Base-by-base conservation (phyloP, 2,888 invertebrate genomes). In the Folsomia manolachei region DNA sequence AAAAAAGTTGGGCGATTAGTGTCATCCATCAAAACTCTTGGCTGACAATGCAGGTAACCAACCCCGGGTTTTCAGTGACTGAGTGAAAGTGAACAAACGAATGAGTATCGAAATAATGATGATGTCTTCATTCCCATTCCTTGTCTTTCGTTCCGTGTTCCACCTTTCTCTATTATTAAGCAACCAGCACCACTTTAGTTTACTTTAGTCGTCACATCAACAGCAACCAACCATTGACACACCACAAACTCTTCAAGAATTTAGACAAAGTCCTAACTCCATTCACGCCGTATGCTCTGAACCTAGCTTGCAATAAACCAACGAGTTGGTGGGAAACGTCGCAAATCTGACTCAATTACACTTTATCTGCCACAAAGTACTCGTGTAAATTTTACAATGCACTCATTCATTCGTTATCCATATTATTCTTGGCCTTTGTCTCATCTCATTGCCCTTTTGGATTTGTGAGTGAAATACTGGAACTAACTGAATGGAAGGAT, bases 21-120 rank as follows among this genome's bases (percentile, higher is more conserved):
- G 67, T 67, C 67, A 67, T 67, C 67, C 56, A 21, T 67, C 67
- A 67, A 67, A 66, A 60, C 25, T n/a, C 53, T 11, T 7, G 51
- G 4, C 21, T 19, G 56, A 56, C 21, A 56, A 56, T 14, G 56
- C 18, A 51, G 18, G 9, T 51, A 51, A 51, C 51, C 18, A 51
- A 51, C 51, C 9, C 9, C 9, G 18, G n/a, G n/a, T n/a, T n/a
- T n/a, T n/a, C n/a, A n/a, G n/a, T n/a, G n/a, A n/a, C n/a, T n/a
- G n/a, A n/a, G n/a, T n/a, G n/a, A n/a, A n/a, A n/a, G n/a, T n/a
- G n/a, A n/a, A n/a, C n/a, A n/a, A n/a, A 39, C 39, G 7, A 39
- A 9, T 14, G 39, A 14, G 39, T 39, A 39, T 39, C 39, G 39
- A 39, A 39, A 39, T 39, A 39, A 39, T 39, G 39, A 39, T 39